phyloP scores from a whole-genome alignment of 2,797 vertebrate genomes.

The Eidolon dupreanum region DNA sequence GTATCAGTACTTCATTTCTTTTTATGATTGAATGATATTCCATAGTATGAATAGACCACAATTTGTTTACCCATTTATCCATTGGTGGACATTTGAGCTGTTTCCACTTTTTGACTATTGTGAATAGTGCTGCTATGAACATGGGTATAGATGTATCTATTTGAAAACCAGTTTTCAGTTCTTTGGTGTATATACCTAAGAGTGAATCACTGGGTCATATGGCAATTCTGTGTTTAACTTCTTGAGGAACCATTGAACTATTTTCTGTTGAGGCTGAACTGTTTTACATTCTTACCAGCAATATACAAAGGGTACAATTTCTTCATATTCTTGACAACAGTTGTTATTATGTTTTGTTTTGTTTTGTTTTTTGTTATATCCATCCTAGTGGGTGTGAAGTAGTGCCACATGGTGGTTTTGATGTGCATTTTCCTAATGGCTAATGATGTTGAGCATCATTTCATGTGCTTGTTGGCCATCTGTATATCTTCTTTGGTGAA shows the following conservation, averaged over 20 bases:
- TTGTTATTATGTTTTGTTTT: not conserved
- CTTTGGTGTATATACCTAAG: not conserved
- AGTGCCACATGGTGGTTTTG: not conserved
- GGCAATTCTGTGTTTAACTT: not conserved
- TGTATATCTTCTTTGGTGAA: not conserved
- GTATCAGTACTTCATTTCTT: not conserved
- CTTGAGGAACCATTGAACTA: not conserved
- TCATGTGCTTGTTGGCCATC: not conserved
- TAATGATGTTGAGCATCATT: not conserved
- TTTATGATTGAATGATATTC: not conserved
- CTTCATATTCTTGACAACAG: not conserved
- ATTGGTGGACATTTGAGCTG: not conserved
- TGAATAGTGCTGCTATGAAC: not conserved
- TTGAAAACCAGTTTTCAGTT: not conserved
- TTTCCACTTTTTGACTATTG: not conserved
- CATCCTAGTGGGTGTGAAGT: not conserved
- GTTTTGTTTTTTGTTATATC: not conserved
- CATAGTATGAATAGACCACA: not conserved
- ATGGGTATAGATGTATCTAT: not conserved
- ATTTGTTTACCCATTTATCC: not conserved
- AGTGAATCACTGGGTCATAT: not conserved
- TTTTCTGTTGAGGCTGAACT: not conserved
- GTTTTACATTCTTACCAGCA: not conserved
- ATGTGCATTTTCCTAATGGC: not conserved
- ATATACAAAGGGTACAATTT: not conserved